A percentile compares a stretch with the other conserved stretches of the same genome.
These are phyloP conservation scores for Montipora cactus DNA, from an alignment of 64 coral and sea anemone genomes.

Conservation along the genomic window DNA sequence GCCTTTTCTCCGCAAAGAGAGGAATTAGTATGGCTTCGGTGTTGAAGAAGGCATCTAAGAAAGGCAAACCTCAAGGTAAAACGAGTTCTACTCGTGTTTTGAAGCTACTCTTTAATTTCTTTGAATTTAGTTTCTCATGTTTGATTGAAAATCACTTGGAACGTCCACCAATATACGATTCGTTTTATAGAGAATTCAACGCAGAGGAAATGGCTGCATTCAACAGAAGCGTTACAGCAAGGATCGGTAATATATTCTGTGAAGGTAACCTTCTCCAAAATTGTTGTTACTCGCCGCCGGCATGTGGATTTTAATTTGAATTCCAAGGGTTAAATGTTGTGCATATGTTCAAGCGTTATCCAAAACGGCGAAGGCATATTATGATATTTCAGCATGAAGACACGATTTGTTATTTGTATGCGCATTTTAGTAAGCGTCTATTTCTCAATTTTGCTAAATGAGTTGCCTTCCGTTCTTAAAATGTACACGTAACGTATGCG, in stretches of 20 bases:
- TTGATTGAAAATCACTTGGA: background rate
- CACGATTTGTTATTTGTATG: background rate
- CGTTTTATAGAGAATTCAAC: constrained; percentile 36
- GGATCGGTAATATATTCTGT: constrained; percentile 63
- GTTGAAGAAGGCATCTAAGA: constrained; percentile 50
- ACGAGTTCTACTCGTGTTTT: background rate
- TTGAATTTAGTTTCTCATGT: background rate
- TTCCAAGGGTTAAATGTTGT: background rate
- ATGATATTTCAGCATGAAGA: background rate
- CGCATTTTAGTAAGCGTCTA: no score
- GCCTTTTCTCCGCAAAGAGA: background rate
- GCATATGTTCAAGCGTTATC: background rate
- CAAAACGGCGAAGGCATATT: background rate
- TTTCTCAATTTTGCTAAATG: background rate
- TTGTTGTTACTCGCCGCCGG: background rate
- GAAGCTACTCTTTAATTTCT: background rate
- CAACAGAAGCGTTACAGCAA: constrained; percentile 42
- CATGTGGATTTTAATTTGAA: background rate
- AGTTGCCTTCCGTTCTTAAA: no score
- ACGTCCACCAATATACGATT: background rate
- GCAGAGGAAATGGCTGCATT: constrained; percentile 66
- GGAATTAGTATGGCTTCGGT: constrained; percentile 56
- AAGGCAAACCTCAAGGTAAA: constrained; percentile 64
- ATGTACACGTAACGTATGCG: no score
- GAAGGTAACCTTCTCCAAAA: constrained; percentile 26